Base-by-base conservation (phyloP, 2,797 vertebrate species). In the Brachymystax lenok region DNA sequence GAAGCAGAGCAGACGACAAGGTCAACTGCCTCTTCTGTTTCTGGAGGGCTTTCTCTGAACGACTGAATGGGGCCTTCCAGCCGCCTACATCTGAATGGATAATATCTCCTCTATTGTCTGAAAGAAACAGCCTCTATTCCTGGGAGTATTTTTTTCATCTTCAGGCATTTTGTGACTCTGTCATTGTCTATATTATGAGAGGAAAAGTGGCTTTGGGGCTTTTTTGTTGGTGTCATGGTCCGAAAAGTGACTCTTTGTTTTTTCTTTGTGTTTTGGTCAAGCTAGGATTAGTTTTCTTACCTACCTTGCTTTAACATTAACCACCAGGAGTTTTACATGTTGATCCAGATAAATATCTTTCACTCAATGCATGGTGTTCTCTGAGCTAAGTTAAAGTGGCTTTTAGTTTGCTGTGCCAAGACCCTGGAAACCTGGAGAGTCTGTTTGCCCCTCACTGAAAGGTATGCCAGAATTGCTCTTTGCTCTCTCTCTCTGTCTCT, bases 11-110 rank as follows among this genome's bases (percentile, higher is more conserved):
- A 89, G 85, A 88, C 76, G 0, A 75, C 82, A 83, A 90, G 90
- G 88, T 91, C 90, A 90, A 76, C 86, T 77, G 74, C 85, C 79
- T 83, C 80, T 81, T 87, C 21, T 84, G 80, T 84, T 73, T 77
- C 16, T 35, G 67, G 0, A 64, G 10, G 24, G 61, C 24, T 69
- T 35, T 84, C 79, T 84, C 69, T 74, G 81, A 46, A 85, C 81
- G 87, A 80, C 77, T 74, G 33, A 33, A 51, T 6, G 10, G 61
- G 68, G 46, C 64, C 82, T 86, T 79, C 76, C 89, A 87, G 88
- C 83, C 78, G 82, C 8, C 30, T 19, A 69, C 19, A 19, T 24
- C 21, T 64, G 61, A 64, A 64, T 24, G 61, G 24, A n/a, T 64
- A 64, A 64, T 64, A 64, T 64, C 54, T 56, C 19, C 16, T 56